These are phyloP conservation scores for Rhagoletis zephyria DNA, from an alignment of 1,140 invertebrate genomes.

Conservation along the genomic window DNA sequence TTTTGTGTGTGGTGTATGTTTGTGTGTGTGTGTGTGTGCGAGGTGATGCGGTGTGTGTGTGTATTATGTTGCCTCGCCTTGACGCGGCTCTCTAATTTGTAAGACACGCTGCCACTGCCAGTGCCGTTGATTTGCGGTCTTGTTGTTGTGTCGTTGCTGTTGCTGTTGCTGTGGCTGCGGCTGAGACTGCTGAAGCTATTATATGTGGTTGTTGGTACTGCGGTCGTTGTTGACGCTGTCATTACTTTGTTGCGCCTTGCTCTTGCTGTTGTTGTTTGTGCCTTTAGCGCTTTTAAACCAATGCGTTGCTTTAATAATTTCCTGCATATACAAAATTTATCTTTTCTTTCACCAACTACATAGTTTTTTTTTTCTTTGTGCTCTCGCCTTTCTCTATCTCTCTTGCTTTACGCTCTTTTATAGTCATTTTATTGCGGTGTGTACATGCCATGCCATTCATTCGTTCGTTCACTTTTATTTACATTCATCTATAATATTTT, in stretches of 20 bases:
- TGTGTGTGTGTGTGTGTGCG: too few species aligned
- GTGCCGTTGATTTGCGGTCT: conserved; percentile 27
- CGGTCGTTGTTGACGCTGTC: not conserved
- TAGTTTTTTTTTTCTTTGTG: not conserved
- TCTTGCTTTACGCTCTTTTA: not conserved
- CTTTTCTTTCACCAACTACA: not conserved
- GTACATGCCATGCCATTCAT: not conserved
- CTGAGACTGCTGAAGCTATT: too few species aligned
- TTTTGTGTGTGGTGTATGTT: too few species aligned
- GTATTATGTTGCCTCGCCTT: conserved; percentile 14
- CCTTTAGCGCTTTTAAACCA: conserved; percentile 1
- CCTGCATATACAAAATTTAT: conserved; percentile 8
- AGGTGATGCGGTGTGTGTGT: not conserved
- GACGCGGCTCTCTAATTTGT: conserved; percentile 22
- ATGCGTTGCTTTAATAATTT: conserved; percentile 47
- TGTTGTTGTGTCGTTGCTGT: not conserved
- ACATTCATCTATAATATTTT: conserved; percentile 37
- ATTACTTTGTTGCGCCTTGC: not conserved
- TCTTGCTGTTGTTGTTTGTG: not conserved
- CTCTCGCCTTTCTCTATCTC: not conserved
- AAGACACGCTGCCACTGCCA: conserved; percentile 23
- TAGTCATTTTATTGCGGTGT: not conserved
- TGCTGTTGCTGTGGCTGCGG: not conserved
- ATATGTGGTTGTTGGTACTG: not conserved
- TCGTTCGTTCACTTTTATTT: conserved; percentile 24